Evolutionary conservation across 2,113 vertebrate genomes (phyloP), one percentile per base, ranked within the genome.

Genomic region (Coturnix japonica): DNA sequence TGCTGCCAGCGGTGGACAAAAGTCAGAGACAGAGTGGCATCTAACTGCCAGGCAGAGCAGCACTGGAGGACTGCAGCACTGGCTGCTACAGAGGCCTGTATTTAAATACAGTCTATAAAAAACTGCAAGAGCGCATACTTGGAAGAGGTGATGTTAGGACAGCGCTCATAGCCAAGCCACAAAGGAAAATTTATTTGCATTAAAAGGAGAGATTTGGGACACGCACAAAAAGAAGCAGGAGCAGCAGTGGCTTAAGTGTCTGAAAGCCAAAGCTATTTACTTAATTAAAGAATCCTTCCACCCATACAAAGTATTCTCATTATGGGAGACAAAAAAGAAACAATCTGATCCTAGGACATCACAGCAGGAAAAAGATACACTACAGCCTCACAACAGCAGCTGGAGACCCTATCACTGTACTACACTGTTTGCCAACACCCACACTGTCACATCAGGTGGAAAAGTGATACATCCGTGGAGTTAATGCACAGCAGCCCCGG

Each of bases 121-220:
- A 93, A 95, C 37, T 82, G 87, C 91, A 85, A 70, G 61, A 87
- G 64, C 69, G 69, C 85, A 49, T 71, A 89, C 90, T 94, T 95
- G 85, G 87, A 90, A 94, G 91, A 95, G 69, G 79, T 90, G 85
- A 85, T 95, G 39, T 92, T 85, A 94, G 92, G 91, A 89, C 9
- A 1, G 43, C 81, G 80, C 67, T 23, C 53, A 91, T 43, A 85
- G 94, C 95, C 92, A 96, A 95, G 82, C 92, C 91, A 93, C 79
- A 80, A 49, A 89, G 89, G 70, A 74, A 69, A 77, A 89, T 91
- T 94, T 93, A 77, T 61, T 82, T 87, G 87, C 90, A 87, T 85
- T 94, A 89, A 93, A 92, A 33, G 22, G 91, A 90, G 37, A 87
- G 59, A 95, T 92, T 71, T 67, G 51, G 56, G 81, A 69, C 56